Evolutionary conservation across 2,888 invertebrate genomes (phyloP), one percentile per base, ranked within the genome.

Genomic region (Autographa pulchrina): DNA sequence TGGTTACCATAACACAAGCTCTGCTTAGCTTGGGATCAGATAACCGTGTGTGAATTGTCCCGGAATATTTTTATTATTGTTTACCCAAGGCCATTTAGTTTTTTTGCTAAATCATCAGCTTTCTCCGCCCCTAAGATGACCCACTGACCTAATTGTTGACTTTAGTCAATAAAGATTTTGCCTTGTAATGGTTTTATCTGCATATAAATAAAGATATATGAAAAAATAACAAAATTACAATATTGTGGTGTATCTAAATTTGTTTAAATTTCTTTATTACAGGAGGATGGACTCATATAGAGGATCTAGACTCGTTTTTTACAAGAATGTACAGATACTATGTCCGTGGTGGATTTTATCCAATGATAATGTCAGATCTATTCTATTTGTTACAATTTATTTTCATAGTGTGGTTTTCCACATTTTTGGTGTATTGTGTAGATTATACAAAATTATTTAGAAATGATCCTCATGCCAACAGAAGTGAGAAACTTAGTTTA

Each of bases 301-400:
- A 99, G 92, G 99, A 99, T 93, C 95, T 99, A 74, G 99, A 99
- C 94, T 98, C 99, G 64, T 99, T 99, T 96, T 99, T 99, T 92
- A 97, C 98, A 61, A 97, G 98, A 88, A 98, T 99, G 96, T 99
- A 99, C 90, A 97, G 97, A 89, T 99, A 99, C 92, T 99, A 99
- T 93, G 99, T 99, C 87, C 97, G 98, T 86, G 98, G 99, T 91
- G 99, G 99, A 38, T 99, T 99, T 91, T 93, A 96, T 68, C 99
- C 99, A 84, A 99, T 99, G 97, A 96, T 98, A 86, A 93, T 98
- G 80, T 97, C 98, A 86, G 98, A 98, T 92, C 89, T 97, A 74
- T 96, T 98, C 81, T 98, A 98, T 89, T 95, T 99, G 74, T 90
- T 97, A 68, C 98, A 99, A 95, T 99, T 99, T 92, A 96, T 98